Base-by-base conservation (phyloP, 2,888 invertebrate genomes). In the Lasius fuliginosus region DNA sequence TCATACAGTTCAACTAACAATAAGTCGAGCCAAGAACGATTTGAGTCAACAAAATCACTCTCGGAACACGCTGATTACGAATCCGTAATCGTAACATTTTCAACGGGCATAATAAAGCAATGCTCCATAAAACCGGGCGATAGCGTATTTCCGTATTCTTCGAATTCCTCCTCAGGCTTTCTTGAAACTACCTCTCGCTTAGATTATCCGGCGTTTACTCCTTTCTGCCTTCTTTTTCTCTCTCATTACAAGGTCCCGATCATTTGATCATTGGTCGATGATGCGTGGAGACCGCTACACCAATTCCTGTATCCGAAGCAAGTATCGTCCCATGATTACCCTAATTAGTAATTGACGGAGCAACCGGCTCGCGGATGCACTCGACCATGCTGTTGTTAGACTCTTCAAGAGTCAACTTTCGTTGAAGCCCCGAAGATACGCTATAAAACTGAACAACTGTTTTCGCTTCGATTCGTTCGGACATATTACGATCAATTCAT, bases 281-380 rank as follows among this genome's bases (percentile, higher is more conserved):
- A 91, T 91, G 89, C 90, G 89, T 90, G 87, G 67, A 91, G 82
- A 65, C 87, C 86, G 89, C 86, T 89, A 87, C 83, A 82, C 73
- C 76, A 79, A 89, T 85, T 87, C 68, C 84, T 67, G 86, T 88
- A 85, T 83, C 82, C 86, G 73, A 71, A 65, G 53, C 77, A 85
- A 85, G 83, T 81, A 85, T 89, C 87, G 89, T 88, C 60, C 85
- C 82, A 89, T 91, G 90, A 91, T 92, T 91, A 90, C 84, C 77
- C 85, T 91, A 91, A 92, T 92, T 89, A 90, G 88, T 86, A 88
- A 90, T 89, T 88, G 88, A 85, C 76, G 81, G 83, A 85, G 81
- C 89, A 86, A 85, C 82, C 65, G 83, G 86, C 77, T 83, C 79
- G 62, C 53, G 77, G 87, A 88, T 87, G 77, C 85, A 75, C 73